Evolutionary conservation across 2,113 vertebrate species (phyloP), one percentile per base, ranked within the genome.

Genomic region (Vimba vimba): DNA sequence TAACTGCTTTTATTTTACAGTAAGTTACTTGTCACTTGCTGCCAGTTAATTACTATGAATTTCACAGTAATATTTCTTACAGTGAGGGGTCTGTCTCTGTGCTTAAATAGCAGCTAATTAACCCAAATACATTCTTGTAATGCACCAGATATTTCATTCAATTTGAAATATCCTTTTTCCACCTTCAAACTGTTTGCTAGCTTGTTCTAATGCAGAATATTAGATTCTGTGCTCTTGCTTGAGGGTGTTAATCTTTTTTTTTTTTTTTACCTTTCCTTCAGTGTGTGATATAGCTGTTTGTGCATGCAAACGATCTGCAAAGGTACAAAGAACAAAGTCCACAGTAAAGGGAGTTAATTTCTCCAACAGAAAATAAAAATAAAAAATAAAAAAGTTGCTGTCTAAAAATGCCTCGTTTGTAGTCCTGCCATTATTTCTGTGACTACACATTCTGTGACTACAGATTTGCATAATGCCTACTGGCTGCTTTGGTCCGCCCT

Each of bases 41-140:
- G 39, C 39, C 7, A 43, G 39, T 43, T 43, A 43, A 43, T 43
- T 8, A 43, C 7, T 43, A 43, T 43, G 39, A 43, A 43, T 39
- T 39, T 39, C 39, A 39, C 39, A 7, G 39, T 39, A 6, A 39
- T 39, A 39, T 39, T 39, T 39, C 36, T 39, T 39, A 39, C 36
- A 39, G 6, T 39, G 39, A 39, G 13, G 25, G 57, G 60, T 11
- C n/a, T 81, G 12, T 66, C 25, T 66, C n/a, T 50, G n/a, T 47
- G 50, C 25, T 68, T 68, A 68, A 81, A 82, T 50, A 33, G 79
- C 79, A 68, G 17, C 25, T 82, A 50, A 77, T 52, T 55, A 55
- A 55, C 47, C 47, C 47, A 77, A 77, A 30, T 6, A 68, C 36
- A 76, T 23, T 21, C n/a, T 50, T 66, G 23, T 47, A 66, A 25